These are phyloP conservation scores for Calliopsis andreniformis DNA, from an alignment of 1,140 invertebrate species.

Conservation along the genomic window DNA sequence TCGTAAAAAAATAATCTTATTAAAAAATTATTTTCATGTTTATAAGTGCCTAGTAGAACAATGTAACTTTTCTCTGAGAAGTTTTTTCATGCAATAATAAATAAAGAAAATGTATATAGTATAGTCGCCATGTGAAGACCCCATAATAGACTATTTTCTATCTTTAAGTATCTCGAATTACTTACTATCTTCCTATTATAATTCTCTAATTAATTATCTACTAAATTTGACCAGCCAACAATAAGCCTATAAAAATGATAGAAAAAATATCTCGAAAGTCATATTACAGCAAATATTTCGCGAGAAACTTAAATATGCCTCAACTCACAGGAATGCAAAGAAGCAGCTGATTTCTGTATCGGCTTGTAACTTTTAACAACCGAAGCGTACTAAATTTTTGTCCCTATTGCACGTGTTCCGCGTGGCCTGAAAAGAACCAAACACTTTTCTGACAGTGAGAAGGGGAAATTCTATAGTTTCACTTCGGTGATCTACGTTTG, in stretches of 20 bases:
- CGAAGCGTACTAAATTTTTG: background rate
- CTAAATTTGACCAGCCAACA: background rate
- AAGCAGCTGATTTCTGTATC: constrained; percentile 8
- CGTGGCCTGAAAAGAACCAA: too few relatives aligned
- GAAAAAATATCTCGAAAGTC: background rate
- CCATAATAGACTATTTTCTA: too few relatives aligned
- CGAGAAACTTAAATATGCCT: background rate
- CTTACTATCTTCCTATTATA: too few relatives aligned
- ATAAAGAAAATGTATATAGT: too few relatives aligned
- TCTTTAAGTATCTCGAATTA: too few relatives aligned
- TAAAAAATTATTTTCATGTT: too few relatives aligned
- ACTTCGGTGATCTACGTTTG: background rate
- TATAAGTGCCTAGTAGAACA: too few relatives aligned
- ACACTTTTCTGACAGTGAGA: too few relatives aligned
- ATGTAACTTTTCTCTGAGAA: too few relatives aligned
- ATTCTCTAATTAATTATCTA: background rate
- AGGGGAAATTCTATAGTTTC: constrained; percentile 1
- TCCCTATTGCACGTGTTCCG: background rate
- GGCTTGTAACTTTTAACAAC: background rate
- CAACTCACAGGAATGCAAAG: constrained; percentile 7
- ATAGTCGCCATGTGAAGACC: too few relatives aligned
- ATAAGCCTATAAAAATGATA: background rate
- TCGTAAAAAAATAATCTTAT: too few relatives aligned
- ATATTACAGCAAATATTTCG: background rate
- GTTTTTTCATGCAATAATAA: too few relatives aligned